Percentiles rank a stretch among this genome's conserved stretches.
phyloP scores from a whole-genome alignment of 2,888 invertebrate genomes.

The Heliconius aoede region DNA sequence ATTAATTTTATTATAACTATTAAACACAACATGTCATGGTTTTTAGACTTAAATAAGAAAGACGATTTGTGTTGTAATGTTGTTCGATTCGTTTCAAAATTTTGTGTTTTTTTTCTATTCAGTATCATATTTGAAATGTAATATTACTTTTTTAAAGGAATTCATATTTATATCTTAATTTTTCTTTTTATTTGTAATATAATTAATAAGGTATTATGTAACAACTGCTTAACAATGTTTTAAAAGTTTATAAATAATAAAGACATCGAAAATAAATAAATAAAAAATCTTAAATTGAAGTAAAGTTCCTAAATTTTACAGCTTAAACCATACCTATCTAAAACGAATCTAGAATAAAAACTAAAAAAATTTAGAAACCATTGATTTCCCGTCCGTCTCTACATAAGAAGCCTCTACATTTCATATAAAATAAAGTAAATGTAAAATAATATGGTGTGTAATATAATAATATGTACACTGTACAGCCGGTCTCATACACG shows the following conservation, averaged over 20 bases:
- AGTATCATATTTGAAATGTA: no score
- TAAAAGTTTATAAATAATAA: background rate
- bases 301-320: no score
- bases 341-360: background rate
- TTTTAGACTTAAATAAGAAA: no score
- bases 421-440: slow-evolving; percentile 8
- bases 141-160: no score
- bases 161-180: no score
- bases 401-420: background rate
- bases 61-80: no score
- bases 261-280: background rate
- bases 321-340: background rate
- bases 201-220: no score
- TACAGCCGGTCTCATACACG: slow-evolving; percentile 32
- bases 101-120: no score
- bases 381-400: slow-evolving; percentile 7
- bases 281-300: background rate
- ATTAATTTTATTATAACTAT: no score
- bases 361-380: background rate
- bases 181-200: no score
- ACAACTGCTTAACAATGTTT: background rate
- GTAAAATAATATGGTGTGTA: slow-evolving; percentile 40
- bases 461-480: slow-evolving; percentile 34
- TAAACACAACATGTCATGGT: no score
- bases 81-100: no score